Base-by-base conservation (phyloP, 2,888 invertebrate genomes). In the Drosophila ustulata region DNA sequence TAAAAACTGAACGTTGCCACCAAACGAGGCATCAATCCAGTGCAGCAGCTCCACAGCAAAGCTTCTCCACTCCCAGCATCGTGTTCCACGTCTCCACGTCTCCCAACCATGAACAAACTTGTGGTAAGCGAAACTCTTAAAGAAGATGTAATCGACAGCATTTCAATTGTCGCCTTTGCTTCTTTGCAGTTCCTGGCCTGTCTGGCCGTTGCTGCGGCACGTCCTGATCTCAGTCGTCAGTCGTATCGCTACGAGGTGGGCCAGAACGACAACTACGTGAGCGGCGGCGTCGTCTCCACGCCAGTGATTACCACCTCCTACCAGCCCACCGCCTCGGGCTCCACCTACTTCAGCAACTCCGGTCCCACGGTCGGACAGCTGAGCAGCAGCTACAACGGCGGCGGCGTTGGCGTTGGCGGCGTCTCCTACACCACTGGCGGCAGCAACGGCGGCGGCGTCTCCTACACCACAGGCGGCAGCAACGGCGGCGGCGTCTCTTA, bases 181-280 rank as follows among this genome's bases (percentile, higher is more conserved):
- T n/a, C 1, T 2, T n/a, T 49, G 50, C 37, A 91, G 91, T 70
- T 87, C 23, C 56, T 91, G 65, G 79, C 79, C 70, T 87, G 80
- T 71, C 74, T 86, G 56, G 80, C 88, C 57, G 74, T 80, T 55
- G 80, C 76, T 28, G 52, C 70, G 32, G 91, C 90, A 4, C 84
- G 89, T 51, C 90, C 92, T 32, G 92, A 92, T 75, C 78, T 91
- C 46, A 90, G 90, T 26, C 78, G 90, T 25, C 66, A 90, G 59
- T 86, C 90, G 32, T 91, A 91, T 64, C 79, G 71, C 30, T 91
- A 91, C 46, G 79, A 88, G 11, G 49, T 88, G 58, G 82, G 87
- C 53, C 59, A 52, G 3, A 88, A 85, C 32, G 82, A 84, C 41
- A 64, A 71, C 25, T 26, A 71, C 26, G 26, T 78, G 11, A 68